Evolutionary conservation across 2,888 invertebrate genomes (phyloP).

Genomic region (Tetramorium bicarinatum): DNA sequence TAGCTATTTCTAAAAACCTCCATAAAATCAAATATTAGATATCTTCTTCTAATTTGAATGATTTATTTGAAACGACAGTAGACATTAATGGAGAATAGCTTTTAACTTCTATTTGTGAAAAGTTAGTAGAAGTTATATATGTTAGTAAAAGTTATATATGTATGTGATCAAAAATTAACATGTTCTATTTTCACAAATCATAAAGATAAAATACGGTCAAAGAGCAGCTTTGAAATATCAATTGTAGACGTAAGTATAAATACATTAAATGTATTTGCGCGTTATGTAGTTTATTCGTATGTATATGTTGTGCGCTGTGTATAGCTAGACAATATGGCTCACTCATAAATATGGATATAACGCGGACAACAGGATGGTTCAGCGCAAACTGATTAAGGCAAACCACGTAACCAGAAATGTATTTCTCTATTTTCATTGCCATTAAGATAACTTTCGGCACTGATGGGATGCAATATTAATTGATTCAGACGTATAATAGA

Average conservation of each 20-base stretch:
- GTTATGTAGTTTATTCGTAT: slow-evolving; percentile 27
- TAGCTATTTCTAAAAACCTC: background rate
- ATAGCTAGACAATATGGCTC: slow-evolving; percentile 29
- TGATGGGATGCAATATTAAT: slow-evolving; percentile 27
- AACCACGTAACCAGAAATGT: slow-evolving; percentile 34
- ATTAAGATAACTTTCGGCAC: slow-evolving; percentile 25
- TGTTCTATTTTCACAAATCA: background rate
- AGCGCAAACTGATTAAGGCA: slow-evolving; percentile 45
- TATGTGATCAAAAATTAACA: slow-evolving; percentile 12
- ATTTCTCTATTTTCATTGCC: slow-evolving; percentile 31
- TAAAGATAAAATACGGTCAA: background rate
- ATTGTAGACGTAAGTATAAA: background rate
- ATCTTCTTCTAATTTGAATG: background rate
- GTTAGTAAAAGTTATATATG: background rate
- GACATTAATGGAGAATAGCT: background rate
- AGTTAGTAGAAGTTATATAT: background rate
- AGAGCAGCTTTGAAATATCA: slow-evolving; percentile 12
- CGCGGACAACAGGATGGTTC: slow-evolving; percentile 42
- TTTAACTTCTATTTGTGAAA: slow-evolving; percentile 13
- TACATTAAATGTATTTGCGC: slow-evolving; percentile 8
- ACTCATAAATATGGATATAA: slow-evolving; percentile 49
- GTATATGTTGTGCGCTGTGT: slow-evolving; percentile 14
- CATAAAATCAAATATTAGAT: slow-evolving; percentile 8
- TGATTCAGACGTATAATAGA: background rate
- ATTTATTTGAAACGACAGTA: background rate